Conservation (phyloP, 2,888 invertebrate genomes). For the Apamea crenata region DNA sequence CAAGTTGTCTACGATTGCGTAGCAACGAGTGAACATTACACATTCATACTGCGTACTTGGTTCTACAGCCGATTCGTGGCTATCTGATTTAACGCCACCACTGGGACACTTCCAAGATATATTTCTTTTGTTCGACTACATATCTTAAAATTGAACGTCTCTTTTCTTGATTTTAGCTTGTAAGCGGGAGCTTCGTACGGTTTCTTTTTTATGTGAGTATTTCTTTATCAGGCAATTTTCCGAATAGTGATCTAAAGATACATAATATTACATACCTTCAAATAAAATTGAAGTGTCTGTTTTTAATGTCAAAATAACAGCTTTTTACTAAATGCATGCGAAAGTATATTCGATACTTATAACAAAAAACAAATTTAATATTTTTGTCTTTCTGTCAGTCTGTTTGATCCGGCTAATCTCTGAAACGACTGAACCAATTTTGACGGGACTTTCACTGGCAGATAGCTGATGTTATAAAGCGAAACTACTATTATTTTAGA, state of each 20-base stretch:
- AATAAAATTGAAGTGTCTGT: no score
- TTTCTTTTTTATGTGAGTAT: not conserved
- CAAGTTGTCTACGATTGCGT: slow-evolving; percentile 10
- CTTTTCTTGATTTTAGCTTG: not conserved
- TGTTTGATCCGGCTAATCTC: no score
- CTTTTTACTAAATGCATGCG: no score
- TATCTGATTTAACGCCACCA: slow-evolving; percentile 54
- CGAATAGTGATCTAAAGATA: not conserved
- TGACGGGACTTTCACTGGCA: no score
- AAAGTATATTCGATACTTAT: no score
- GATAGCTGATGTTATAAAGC: no score
- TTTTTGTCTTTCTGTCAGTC: no score
- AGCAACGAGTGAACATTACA: slow-evolving; percentile 32
- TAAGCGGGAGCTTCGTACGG: not conserved
- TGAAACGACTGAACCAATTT: no score
- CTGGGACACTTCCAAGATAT: slow-evolving; percentile 44
- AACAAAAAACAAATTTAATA: no score
- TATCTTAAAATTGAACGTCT: slow-evolving; percentile 29
- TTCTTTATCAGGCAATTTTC: not conserved
- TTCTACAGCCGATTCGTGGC: slow-evolving; percentile 30
- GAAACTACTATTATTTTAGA: no score
- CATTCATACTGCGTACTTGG: slow-evolving; percentile 44
- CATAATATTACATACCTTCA: not conserved
- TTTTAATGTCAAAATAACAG: no score
- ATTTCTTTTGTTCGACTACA: slow-evolving; percentile 38